Evolutionary conservation across 2,797 vertebrate species (phyloP).

Genomic region (Tiaroga cobitis): DNA sequence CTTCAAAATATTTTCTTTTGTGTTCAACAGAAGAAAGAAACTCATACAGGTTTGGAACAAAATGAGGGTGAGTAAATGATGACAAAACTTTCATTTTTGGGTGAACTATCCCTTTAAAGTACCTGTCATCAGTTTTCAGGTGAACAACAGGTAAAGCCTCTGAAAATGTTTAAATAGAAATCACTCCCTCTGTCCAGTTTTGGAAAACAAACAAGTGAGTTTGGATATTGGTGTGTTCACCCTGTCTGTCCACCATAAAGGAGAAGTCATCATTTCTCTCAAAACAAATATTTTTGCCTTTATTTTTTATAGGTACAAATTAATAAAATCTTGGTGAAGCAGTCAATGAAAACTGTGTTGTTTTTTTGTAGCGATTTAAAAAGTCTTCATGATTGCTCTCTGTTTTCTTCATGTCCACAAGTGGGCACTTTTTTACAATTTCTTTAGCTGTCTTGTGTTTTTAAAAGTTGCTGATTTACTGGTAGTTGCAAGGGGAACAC

Average conservation of each 20-base stretch:
- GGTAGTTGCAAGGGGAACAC: not conserved
- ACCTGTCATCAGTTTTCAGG: not conserved
- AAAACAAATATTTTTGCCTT: not conserved
- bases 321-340: not conserved
- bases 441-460: not conserved
- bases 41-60: too few relatives aligned
- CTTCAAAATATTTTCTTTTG: too few relatives aligned
- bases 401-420: not conserved
- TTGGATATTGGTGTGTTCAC: not conserved
- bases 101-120: not conserved
- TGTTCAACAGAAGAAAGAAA: too few relatives aligned
- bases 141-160: not conserved
- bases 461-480: not conserved
- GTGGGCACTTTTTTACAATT: conserved; percentile 1
- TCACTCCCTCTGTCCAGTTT: not conserved
- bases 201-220: not conserved
- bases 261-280: not conserved
- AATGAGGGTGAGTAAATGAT: too few relatives aligned
- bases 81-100: too few relatives aligned
- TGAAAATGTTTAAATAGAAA: not conserved
- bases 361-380: not conserved
- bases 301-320: not conserved
- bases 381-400: not conserved
- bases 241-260: not conserved
- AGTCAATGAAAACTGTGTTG: not conserved